Evolutionary conservation across 2,888 invertebrate species (phyloP), one percentile per base, ranked within the genome.

Genomic region (Cheilosia soror): DNA sequence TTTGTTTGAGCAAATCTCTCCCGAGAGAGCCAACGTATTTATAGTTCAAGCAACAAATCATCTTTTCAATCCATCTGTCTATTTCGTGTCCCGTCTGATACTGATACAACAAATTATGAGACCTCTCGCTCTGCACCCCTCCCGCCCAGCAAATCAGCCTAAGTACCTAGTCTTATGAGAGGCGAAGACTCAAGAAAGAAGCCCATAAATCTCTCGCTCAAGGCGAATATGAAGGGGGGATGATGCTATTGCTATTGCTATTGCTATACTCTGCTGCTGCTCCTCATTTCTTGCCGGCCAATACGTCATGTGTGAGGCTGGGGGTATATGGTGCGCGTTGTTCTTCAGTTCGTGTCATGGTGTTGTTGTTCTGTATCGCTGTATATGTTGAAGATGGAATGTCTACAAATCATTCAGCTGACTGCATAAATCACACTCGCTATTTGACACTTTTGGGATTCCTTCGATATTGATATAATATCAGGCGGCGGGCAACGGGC

Each of bases 391-490:
- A 88, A 90, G 90, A 90, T 88, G 90, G 89, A 90, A 89, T 90
- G 91, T 90, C 90, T 89, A 90, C 90, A 90, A 90, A 90, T 90
- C 91, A 91, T 91, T 89, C 90, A 89, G 88, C 89, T 88, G 89
- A 90, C 90, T 89, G 91, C 90, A 90, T 90, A 90, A 90, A 90
- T 90, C 91, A 91, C 90, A 89, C 89, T 88, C 88, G 88, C 89
- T 20, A 88, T 89, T 90, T 90, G 90, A 91, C 90, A 91, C 90
- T 89, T 90, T 90, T 89, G 90, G 90, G 89, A 90, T 90, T 86
- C 85, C 76, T 81, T 85, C 80, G 80, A 81, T 80, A 85, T 85
- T 77, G 84, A 85, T 80, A 85, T 66, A 76, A 76, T 72, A 71
- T 62, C 72, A 53, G 31, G 69, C 15, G 62, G 47, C 5, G 62